Base-by-base conservation (phyloP, 2,797 vertebrate genomes). In the Scolopax bukidnonensis region DNA sequence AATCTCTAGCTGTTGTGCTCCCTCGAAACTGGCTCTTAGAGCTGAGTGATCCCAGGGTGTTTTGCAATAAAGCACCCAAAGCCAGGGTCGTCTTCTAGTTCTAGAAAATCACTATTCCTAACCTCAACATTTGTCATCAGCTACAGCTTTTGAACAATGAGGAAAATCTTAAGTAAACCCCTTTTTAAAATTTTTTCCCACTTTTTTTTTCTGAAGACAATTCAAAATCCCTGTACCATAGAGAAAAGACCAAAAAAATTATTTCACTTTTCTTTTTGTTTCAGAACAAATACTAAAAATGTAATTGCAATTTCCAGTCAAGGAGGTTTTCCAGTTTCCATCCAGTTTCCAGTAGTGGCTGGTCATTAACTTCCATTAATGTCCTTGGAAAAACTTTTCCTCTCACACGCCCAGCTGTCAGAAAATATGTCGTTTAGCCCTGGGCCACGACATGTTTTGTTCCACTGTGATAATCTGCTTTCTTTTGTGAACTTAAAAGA, bases 401-500 rank as follows among this genome's bases (percentile, higher is more conserved):
- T 89, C 53, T 84, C 40, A 45, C n/a, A 60, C 6, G 53, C 40
- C 12, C 51, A 85, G 32, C 45, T 91, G 50, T 82, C 84, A 87
- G 47, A 76, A 79, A 68, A 53, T 20, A 61, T 94, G 50, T 59
- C 41, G 36, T 61, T 89, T 84, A 92, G 75, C 41, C 53, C 38
- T 48, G 19, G 54, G 18, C 33, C 47, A 43, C 73, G 54, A 38
- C 73, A 59, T 57, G 7, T 69, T 80, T 82, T 83, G 5, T 67
- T 87, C 33, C 38, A 77, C 21, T 77, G n/a, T 51, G n/a, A 54
- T 43, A 83, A 69, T 65, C 14, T 74, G 11, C 36, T 68, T 78
- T 87, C 50, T 89, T 93, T 89, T 80, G n/a, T 87, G 68, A 89
- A 76, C 33, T 77, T 69, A 54, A 25, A 63, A 79, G 51, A 70